phyloP scores from a whole-genome alignment of 2,888 invertebrate species.

The Troglohyphantes excavatus region DNA sequence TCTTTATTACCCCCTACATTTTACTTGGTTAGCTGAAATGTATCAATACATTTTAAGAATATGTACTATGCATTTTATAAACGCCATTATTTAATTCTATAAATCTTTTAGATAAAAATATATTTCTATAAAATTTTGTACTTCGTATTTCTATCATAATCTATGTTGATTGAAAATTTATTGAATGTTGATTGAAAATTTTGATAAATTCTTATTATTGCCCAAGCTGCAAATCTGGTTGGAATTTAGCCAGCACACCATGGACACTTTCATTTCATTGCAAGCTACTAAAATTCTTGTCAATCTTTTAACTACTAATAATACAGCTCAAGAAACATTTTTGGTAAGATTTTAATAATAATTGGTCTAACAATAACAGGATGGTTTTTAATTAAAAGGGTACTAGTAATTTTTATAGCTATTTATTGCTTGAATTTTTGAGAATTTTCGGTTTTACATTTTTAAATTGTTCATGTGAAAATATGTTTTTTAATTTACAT shows the following conservation, averaged over 20 bases:
- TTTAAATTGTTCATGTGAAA: too few relatives aligned
- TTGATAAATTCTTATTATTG: too few relatives aligned
- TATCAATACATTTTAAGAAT: too few relatives aligned
- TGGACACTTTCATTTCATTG: neutral
- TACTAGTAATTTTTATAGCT: neutral
- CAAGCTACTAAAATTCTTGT: neutral
- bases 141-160: too few relatives aligned
- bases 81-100: too few relatives aligned
- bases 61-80: too few relatives aligned
- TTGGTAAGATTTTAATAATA: slow-evolving; percentile 35
- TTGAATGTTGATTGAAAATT: too few relatives aligned
- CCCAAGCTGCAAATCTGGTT: slow-evolving; percentile 56
- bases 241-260: slow-evolving; percentile 16
- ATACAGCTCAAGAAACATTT: slow-evolving; percentile 50
- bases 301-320: slow-evolving; percentile 20
- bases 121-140: too few relatives aligned
- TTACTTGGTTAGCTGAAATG: too few relatives aligned
- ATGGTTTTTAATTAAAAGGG: neutral
- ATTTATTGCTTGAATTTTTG: neutral
- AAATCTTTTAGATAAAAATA: too few relatives aligned
- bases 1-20: too few relatives aligned
- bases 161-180: neutral
- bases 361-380: neutral
- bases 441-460: neutral
- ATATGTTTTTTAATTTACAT: too few relatives aligned